These are phyloP conservation scores for Emydoidea blandingii DNA, from an alignment of 2,797 vertebrate species.

Conservation along the genomic window DNA sequence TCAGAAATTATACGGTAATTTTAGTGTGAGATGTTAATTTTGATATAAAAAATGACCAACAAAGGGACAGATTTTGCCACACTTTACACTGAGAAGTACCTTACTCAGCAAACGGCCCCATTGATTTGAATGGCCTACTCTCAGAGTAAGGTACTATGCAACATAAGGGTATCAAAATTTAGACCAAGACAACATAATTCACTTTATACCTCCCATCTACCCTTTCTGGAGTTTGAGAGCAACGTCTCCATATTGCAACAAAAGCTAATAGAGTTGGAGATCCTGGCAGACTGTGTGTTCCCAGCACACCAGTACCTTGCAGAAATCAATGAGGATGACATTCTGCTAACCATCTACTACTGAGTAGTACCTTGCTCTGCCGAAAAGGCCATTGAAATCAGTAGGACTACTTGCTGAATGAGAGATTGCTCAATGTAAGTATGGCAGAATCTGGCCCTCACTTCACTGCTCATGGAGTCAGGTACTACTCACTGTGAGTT, in stretches of 20 bases:
- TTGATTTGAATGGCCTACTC: not conserved
- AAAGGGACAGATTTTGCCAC: not conserved
- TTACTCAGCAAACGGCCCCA: not conserved
- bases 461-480: not conserved
- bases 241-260: not conserved
- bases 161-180: not conserved
- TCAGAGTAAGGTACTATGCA: not conserved
- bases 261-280: not conserved
- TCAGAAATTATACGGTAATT: slow-evolving; percentile 81
- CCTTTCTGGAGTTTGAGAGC: not conserved
- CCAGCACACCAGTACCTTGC: not conserved
- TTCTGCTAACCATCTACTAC: not conserved
- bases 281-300: not conserved
- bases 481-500: not conserved
- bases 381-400: not conserved
- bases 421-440: not conserved
- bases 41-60: not conserved
- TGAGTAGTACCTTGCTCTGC: not conserved
- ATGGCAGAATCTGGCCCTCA: not conserved
- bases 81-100: not conserved
- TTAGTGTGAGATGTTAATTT: not conserved
- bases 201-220: accelerated
- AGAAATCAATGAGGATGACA: not conserved
- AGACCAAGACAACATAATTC: not conserved
- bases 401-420: not conserved